A percentile compares a stretch with the other conserved stretches of the same genome.
phyloP scores from a whole-genome alignment of 2,797 vertebrate species.

The Micromesistius poutassou region DNA sequence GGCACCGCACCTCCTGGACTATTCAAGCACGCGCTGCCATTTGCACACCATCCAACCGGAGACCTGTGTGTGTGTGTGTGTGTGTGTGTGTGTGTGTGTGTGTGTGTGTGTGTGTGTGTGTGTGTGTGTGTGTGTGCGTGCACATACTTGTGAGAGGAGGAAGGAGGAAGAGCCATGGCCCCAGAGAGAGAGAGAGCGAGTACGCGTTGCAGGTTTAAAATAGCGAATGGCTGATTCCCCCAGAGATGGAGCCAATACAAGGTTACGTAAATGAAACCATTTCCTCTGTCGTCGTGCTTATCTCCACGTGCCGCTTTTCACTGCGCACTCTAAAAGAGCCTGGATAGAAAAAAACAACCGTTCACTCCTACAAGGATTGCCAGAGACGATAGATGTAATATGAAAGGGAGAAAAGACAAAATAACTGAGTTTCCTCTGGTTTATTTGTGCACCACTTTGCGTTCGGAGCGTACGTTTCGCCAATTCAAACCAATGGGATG shows the following conservation, averaged over 20 bases:
- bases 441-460: background rate
- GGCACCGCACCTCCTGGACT: slow-evolving; percentile 47
- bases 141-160: too few species aligned
- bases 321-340: background rate
- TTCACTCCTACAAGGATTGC: background rate
- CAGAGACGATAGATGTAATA: background rate
- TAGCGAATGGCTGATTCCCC: slow-evolving; percentile 36
- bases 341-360: background rate
- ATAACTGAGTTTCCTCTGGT: background rate
- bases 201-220: background rate
- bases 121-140: background rate
- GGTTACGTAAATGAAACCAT: slow-evolving; percentile 49
- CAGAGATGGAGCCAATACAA: slow-evolving; percentile 37
- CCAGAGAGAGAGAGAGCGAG: background rate
- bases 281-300: slow-evolving; percentile 36
- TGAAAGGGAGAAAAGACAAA: background rate
- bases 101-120: background rate
- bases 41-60: slow-evolving; percentile 23
- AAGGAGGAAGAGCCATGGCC: too few species aligned
- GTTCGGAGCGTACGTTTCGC: background rate
- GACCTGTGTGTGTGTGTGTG: background rate
- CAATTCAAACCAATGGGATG: background rate
- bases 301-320: background rate
- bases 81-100: background rate
- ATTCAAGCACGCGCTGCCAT: slow-evolving; percentile 53